These are phyloP conservation scores for Drosophila tani DNA, from an alignment of 1,140 invertebrate genomes.

Conservation along the genomic window DNA sequence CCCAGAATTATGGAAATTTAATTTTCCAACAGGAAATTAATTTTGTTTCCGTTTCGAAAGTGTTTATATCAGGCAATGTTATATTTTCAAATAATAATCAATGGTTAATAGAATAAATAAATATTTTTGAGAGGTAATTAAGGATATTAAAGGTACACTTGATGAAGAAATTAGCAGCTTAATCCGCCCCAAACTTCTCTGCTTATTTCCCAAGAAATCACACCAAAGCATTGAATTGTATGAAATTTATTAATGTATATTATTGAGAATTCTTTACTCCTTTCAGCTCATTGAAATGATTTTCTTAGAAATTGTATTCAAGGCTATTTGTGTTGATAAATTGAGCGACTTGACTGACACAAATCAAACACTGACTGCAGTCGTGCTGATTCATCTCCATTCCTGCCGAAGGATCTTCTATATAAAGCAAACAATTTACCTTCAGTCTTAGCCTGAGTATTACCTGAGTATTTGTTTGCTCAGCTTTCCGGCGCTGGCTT, in stretches of 20 bases:
- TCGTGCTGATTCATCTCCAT: constrained; percentile 1
- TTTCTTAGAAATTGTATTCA: neutral
- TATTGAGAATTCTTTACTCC: neutral
- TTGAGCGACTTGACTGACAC: constrained; percentile 29
- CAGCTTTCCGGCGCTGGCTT: constrained; percentile 41
- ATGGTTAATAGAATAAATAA: neutral
- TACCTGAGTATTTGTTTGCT: constrained; percentile 49
- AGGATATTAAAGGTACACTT: neutral
- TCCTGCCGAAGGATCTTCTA: neutral
- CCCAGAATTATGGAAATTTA: constrained; percentile 9
- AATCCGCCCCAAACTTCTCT: no score
- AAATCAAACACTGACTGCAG: constrained; percentile 29
- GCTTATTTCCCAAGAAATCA: neutral
- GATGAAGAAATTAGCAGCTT: no score
- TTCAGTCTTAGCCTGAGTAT: constrained; percentile 29
- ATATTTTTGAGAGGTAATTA: neutral
- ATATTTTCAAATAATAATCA: neutral
- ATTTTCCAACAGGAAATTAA: constrained; percentile 44
- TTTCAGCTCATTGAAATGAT: constrained; percentile 1
- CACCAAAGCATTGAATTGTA: neutral
- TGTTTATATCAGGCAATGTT: neutral
- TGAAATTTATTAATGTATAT: constrained; percentile 10
- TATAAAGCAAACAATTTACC: constrained; percentile 51
- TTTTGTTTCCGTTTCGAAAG: constrained; percentile 7
- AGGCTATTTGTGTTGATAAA: constrained; percentile 14